A percentile compares a stretch with the other conserved stretches of the same genome.
These are phyloP conservation scores for Chlamydotis undulata DNA, from an alignment of 2,113 vertebrate species.

Conservation along the genomic window DNA sequence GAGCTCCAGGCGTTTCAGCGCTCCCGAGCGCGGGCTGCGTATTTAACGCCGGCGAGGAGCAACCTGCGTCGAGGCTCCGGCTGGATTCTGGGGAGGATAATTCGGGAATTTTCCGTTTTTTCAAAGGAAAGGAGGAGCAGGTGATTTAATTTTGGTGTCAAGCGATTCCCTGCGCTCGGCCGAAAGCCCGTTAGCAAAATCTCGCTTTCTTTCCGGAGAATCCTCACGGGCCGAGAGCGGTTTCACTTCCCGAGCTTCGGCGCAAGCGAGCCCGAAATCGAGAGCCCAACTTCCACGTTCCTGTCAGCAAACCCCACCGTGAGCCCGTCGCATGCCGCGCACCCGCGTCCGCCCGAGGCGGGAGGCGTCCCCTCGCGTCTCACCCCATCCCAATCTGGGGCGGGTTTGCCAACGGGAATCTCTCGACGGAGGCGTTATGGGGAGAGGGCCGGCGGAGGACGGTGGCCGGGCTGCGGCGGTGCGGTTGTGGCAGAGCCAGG, in stretches of 20 bases:
- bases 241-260: neutral
- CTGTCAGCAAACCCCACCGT: neutral
- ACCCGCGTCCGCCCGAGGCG: neutral
- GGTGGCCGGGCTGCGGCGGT: too few species aligned
- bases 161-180: neutral
- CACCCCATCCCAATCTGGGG: too few species aligned
- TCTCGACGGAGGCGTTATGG: neutral
- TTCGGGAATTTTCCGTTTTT: neutral
- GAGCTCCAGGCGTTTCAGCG: neutral
- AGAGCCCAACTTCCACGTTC: neutral
- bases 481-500: too few species aligned
- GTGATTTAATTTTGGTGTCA: neutral
- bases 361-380: neutral
- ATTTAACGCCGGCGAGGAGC: neutral
- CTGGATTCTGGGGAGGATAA: neutral
- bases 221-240: fast-evolving
- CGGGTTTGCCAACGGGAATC: neutral
- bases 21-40: too few species aligned
- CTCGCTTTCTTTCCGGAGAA: neutral
- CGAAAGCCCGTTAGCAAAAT: neutral
- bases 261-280: neutral
- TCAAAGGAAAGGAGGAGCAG: neutral
- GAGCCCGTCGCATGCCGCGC: neutral
- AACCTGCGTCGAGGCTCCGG: neutral
- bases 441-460: too few species aligned